Base-by-base conservation (phyloP, 2,888 invertebrate species). In the Drosophila borealis region DNA sequence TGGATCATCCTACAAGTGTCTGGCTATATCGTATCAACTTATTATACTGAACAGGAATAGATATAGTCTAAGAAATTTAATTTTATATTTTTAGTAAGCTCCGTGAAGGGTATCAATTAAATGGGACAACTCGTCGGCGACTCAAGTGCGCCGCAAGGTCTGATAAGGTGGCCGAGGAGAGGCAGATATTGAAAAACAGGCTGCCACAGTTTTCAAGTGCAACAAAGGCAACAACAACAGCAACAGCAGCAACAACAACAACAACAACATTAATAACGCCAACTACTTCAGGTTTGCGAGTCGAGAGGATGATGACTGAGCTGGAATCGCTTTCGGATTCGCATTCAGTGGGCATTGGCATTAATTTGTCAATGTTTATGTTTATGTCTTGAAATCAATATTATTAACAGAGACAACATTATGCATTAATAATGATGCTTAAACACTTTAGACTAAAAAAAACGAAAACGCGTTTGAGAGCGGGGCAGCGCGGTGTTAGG, bases 321-420 rank as follows among this genome's bases (percentile, higher is more conserved):
- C 71, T 50, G 36, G 45, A 64, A 39, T 64, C 48, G 62, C 61
- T 59, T 29, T 64, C 39, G 51, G 10, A 48, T 10, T 53, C 44
- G 29, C 25, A 59, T 39, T 62, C 60, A 17, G 17, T 17, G 17
- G 17, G 63, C 68, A 33, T 50, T 75, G 81, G 78, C 81, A 81
- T 89, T 88, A 84, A 84, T 89, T 84, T 84, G 85, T 84, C 85
- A 89, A 75, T 84, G 89, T 84, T 84, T 87, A 66, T 76, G 51
- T 70, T 86, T 46, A 59, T 54, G 44, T 75, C 65, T 81, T 75
- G 78, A 84, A 81, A 84, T 78, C 72, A 88, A 85, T 81, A 88
- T 68, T 63, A 80, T 78, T 68, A 70, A 70, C 74, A 57, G 63
- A 63, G 54, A 70, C 68, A 81, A 44, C 64, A 74, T 68, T 70